These are phyloP conservation scores for Chironomus tentans DNA, from an alignment of 2,888 invertebrate genomes.

Conservation along the genomic window DNA sequence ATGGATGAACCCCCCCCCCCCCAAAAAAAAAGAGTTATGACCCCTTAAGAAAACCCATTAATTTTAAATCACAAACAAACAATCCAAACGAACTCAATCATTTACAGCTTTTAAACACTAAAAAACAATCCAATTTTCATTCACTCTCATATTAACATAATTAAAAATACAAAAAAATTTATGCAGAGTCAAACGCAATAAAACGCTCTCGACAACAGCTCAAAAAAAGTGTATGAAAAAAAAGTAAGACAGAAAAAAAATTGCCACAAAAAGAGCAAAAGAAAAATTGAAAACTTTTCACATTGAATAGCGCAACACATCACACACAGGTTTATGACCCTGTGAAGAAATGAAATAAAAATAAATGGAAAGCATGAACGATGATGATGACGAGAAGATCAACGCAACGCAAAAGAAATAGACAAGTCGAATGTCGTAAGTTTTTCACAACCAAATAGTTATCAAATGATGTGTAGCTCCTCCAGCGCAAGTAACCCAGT, in stretches of 20 bases:
- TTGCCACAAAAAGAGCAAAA: background rate
- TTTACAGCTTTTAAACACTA: too few species aligned
- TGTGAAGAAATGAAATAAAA: background rate
- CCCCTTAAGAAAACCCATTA: too few species aligned
- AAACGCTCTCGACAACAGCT: background rate
- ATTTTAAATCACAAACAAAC: too few species aligned
- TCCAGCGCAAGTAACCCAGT: background rate
- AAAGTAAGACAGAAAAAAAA: too few species aligned
- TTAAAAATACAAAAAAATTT: background rate
- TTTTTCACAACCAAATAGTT: conserved; percentile 19
- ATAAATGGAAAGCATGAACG: background rate
- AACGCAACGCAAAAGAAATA: background rate
- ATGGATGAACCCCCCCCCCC: too few species aligned
- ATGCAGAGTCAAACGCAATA: background rate
- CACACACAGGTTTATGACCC: background rate
- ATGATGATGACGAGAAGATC: background rate
- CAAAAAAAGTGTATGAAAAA: background rate
- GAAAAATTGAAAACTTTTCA: background rate
- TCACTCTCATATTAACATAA: too few species aligned
- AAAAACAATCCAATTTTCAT: too few species aligned
- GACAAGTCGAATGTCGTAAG: background rate
- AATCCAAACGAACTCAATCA: too few species aligned
- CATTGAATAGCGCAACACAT: background rate
- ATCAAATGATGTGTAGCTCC: conserved; percentile 14
- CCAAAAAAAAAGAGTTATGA: too few species aligned